phyloP scores from a whole-genome alignment of 2,888 invertebrate species.

The Morpho deidamia region DNA sequence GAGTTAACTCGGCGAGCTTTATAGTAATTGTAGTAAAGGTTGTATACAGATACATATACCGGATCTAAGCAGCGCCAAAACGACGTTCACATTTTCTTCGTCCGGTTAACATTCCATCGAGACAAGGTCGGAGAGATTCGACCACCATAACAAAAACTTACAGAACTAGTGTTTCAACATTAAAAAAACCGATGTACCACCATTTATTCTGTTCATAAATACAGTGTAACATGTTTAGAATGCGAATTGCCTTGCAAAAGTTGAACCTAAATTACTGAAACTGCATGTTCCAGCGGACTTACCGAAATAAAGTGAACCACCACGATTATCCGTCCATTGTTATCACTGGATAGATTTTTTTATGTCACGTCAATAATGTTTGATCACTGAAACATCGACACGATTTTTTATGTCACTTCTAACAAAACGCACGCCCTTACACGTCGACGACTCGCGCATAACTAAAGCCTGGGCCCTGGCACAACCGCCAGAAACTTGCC shows the following conservation, averaged over 20 bases:
- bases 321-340: conserved; percentile 49
- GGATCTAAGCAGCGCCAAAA: conserved; percentile 27
- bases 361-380: conserved; percentile 45
- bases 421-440: conserved; percentile 41
- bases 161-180: conserved; percentile 12
- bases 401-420: conserved; percentile 42
- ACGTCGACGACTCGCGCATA: conserved; percentile 49
- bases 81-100: conserved; percentile 36
- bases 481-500: conserved; percentile 47
- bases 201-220: conserved; percentile 56
- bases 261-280: conserved; percentile 38
- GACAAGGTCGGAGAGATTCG: conserved; percentile 36
- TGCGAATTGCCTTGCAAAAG: conserved; percentile 62
- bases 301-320: conserved; percentile 46
- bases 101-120: conserved; percentile 29
- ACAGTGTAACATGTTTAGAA: conserved; percentile 41
- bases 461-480: conserved; percentile 36
- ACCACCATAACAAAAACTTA: conserved; percentile 21
- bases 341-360: conserved; percentile 37
- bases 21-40: conserved; percentile 8
- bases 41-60: conserved; percentile 20
- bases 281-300: conserved; percentile 45
- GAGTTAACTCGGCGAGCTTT: background rate
- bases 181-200: conserved; percentile 36
- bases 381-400: conserved; percentile 59